These are phyloP conservation scores for Leptopilina drosophilae DNA, from an alignment of 2,888 invertebrate genomes.

Conservation along the genomic window DNA sequence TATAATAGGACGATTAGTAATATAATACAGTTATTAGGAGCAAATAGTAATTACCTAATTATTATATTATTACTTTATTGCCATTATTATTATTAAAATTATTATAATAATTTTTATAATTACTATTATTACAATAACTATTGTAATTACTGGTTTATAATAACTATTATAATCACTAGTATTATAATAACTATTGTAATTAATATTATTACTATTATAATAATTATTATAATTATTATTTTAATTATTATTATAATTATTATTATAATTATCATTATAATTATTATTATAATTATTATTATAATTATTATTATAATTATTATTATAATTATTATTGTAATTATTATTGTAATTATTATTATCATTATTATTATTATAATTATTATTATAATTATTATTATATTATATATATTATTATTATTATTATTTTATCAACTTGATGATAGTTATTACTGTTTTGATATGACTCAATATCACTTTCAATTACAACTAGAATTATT, in stretches of 20 bases:
- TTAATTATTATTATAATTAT: slow-evolving; percentile 48
- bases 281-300: slow-evolving; percentile 42
- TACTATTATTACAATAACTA: slow-evolving; percentile 62
- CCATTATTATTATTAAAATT: slow-evolving; percentile 50
- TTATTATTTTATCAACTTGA: slow-evolving; percentile 66
- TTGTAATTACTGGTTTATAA: slow-evolving; percentile 60
- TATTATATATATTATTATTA: slow-evolving; percentile 16
- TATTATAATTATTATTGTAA: too few species aligned
- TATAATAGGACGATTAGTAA: slow-evolving; percentile 56
- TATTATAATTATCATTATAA: slow-evolving; percentile 50
- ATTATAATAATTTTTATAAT: slow-evolving; percentile 41
- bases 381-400: slow-evolving; percentile 54
- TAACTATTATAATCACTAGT: too few species aligned
- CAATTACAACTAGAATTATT: slow-evolving; percentile 61
- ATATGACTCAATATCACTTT: slow-evolving; percentile 64
- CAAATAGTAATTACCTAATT: slow-evolving; percentile 36
- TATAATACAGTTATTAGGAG: slow-evolving; percentile 43
- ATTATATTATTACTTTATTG: slow-evolving; percentile 50
- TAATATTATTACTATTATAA: too few species aligned
- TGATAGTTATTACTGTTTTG: slow-evolving; percentile 66
- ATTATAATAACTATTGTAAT: too few species aligned
- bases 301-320: slow-evolving; percentile 58
- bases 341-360: too few species aligned
- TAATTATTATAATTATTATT: slow-evolving; percentile 35
- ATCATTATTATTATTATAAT: slow-evolving; percentile 50